phyloP scores from a whole-genome alignment of 2,888 invertebrate species.

The Pteria penguin region DNA sequence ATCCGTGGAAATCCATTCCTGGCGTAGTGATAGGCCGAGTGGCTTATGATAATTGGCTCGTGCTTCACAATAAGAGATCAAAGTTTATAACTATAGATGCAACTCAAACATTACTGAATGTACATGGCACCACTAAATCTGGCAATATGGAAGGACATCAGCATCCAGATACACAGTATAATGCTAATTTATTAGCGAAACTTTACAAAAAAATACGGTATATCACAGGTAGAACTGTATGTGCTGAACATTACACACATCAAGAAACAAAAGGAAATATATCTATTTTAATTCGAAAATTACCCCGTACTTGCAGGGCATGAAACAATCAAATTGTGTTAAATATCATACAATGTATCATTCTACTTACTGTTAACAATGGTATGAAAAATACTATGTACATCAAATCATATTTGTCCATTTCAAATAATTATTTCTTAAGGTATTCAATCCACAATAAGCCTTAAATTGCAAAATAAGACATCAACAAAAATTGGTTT shows the following conservation, averaged over 20 bases:
- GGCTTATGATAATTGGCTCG: slow-evolving; percentile 58
- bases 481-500: no score
- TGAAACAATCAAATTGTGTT: no score
- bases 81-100: slow-evolving; percentile 45
- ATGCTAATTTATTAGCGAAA: slow-evolving; percentile 25
- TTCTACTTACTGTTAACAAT: no score
- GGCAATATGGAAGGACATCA: slow-evolving; percentile 40
- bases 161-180: slow-evolving; percentile 21
- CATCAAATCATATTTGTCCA: no score
- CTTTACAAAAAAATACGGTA: slow-evolving; percentile 30
- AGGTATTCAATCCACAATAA: no score
- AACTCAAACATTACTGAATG: slow-evolving; percentile 46
- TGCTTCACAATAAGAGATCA: slow-evolving; percentile 33
- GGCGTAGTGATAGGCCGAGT: slow-evolving; percentile 52
- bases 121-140: slow-evolving; percentile 51
- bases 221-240: slow-evolving; percentile 25
- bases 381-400: no score
- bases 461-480: no score
- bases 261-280: no score
- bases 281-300: no score
- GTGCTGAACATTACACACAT: slow-evolving; percentile 21
- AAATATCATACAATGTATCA: no score
- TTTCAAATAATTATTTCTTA: no score
- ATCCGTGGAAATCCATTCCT: slow-evolving; percentile 53
- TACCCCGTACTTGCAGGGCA: no score